Evolutionary conservation across 2,888 invertebrate genomes (phyloP).

Genomic region (Caenorhabditis sulstoni): DNA sequence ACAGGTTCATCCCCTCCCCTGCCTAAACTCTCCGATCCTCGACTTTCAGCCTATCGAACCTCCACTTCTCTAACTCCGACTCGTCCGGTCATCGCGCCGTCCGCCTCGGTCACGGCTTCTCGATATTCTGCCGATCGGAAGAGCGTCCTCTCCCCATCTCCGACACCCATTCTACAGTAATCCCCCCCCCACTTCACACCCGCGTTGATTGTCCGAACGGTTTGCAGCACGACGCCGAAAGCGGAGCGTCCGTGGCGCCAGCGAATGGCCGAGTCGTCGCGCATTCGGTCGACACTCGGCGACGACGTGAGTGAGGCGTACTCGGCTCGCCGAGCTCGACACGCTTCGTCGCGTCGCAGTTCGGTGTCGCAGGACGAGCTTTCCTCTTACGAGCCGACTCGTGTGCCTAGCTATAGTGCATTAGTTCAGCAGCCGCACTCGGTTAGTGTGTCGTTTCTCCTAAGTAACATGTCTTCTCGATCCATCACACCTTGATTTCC

Average conservation of each 20-base stretch:
- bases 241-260: conserved; percentile 79
- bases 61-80: conserved; percentile 64
- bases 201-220: neutral
- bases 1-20: too few relatives aligned
- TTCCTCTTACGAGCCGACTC: conserved; percentile 36
- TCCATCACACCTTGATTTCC: too few relatives aligned
- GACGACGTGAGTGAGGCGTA: conserved; percentile 70
- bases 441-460: conserved; percentile 56
- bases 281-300: conserved; percentile 70
- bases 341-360: conserved; percentile 57
- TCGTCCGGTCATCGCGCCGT: conserved; percentile 29
- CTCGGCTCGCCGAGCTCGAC: conserved; percentile 53
- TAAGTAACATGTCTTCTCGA: conserved; percentile 21
- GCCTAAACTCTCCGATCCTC: too few relatives aligned
- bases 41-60: conserved; percentile 68
- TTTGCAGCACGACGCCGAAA: conserved; percentile 59
- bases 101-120: conserved; percentile 22
- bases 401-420: conserved; percentile 56
- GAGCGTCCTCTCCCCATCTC: conserved; percentile 61
- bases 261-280: conserved; percentile 75
- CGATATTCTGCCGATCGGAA: conserved; percentile 62
- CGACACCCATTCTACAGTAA: conserved; percentile 64
- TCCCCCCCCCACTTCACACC: neutral
- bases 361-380: conserved; percentile 54
- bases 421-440: conserved; percentile 39